These are phyloP conservation scores for Stenodera caucasica DNA, from an alignment of 2,888 invertebrate genomes.

Conservation along the genomic window DNA sequence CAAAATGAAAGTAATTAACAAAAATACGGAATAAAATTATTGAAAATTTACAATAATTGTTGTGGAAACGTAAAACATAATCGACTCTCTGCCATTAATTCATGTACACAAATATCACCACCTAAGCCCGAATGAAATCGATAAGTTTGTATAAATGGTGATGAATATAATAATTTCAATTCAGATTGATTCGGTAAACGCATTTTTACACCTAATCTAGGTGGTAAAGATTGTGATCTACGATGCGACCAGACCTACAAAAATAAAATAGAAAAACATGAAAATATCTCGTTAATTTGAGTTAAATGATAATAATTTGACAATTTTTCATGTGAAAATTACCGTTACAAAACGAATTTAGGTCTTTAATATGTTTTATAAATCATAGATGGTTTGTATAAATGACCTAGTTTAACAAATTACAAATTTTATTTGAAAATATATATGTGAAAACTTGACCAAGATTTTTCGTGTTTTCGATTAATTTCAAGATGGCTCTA, in stretches of 20 bases:
- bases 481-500: background rate
- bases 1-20: too few relatives aligned
- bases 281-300: background rate
- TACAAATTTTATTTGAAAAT: background rate
- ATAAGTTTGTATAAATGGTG: slow-evolving; percentile 74
- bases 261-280: background rate
- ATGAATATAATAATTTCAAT: slow-evolving; percentile 72
- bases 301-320: background rate
- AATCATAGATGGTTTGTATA: too few relatives aligned
- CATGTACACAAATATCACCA: slow-evolving; percentile 90
- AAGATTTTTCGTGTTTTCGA: background rate
- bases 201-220: slow-evolving; percentile 77
- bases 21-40: too few relatives aligned
- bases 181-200: slow-evolving; percentile 80
- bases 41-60: slow-evolving; percentile 76
- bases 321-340: background rate
- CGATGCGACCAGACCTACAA: slow-evolving; percentile 63
- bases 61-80: slow-evolving; percentile 84
- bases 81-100: slow-evolving; percentile 89
- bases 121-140: slow-evolving; percentile 90
- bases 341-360: background rate
- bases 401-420: too few relatives aligned
- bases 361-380: background rate
- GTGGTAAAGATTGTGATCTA: slow-evolving; percentile 83
- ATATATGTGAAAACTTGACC: background rate